Percentiles rank a stretch among this genome's conserved stretches.
Conservation (phyloP, 1,140 invertebrate species). For the Brachionus rubens region DNA sequence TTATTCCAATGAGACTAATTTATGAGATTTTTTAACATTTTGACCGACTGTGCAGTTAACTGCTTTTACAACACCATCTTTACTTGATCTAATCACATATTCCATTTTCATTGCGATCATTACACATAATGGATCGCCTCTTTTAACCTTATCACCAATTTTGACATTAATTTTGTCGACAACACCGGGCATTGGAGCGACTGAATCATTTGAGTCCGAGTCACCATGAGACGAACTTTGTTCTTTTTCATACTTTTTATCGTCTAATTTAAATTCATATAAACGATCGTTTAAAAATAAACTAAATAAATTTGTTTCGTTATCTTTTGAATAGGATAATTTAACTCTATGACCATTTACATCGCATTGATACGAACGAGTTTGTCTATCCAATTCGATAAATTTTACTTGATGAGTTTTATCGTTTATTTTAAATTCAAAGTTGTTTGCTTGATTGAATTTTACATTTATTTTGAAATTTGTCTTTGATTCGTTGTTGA, state of each 20-base stretch:
- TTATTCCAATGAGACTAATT: slow-evolving; percentile 30
- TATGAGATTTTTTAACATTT: slow-evolving; percentile 47
- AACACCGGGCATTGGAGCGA: slow-evolving; percentile 91
- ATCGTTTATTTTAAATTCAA: neutral
- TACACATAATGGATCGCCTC: slow-evolving; percentile 79
- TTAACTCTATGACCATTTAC: slow-evolving; percentile 41
- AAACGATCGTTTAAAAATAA: slow-evolving; percentile 57
- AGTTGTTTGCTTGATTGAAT: neutral
- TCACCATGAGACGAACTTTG: slow-evolving; percentile 36
- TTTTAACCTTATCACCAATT: slow-evolving; percentile 72
- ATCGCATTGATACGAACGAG: slow-evolving; percentile 28
- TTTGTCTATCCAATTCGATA: neutral
- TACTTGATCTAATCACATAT: slow-evolving; percentile 41
- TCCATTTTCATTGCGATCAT: slow-evolving; percentile 99
- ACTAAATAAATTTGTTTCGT: slow-evolving; percentile 29
- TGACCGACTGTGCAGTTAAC: slow-evolving; percentile 42
- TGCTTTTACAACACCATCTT: slow-evolving; percentile 18
- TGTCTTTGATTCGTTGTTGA: slow-evolving; percentile 16
- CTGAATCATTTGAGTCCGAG: slow-evolving; percentile 62
- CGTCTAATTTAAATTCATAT: slow-evolving; percentile 57
- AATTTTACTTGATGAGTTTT: slow-evolving; percentile 3
- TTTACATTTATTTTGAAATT: slow-evolving; percentile 23
- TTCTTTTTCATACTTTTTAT: slow-evolving; percentile 59
- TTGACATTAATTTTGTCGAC: slow-evolving; percentile 83
- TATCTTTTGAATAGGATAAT: slow-evolving; percentile 25